phyloP scores from a whole-genome alignment of 2,113 vertebrate genomes.

The Rhinolophus sinicus region DNA sequence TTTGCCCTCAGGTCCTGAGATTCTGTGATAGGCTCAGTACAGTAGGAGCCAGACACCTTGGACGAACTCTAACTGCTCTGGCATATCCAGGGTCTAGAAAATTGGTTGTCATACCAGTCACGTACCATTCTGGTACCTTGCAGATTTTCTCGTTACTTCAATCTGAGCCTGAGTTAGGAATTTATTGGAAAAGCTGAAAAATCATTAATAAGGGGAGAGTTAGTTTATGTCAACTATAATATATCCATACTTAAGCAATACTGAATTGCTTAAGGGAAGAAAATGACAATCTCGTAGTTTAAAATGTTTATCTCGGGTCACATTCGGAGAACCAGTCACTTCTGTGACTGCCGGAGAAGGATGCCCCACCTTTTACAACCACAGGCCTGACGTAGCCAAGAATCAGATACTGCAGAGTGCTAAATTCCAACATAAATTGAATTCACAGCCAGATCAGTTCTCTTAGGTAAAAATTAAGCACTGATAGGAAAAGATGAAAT shows the following conservation, averaged over 20 bases:
- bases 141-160: neutral
- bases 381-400: neutral
- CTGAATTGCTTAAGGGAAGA: neutral
- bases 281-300: neutral
- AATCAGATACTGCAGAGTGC: neutral
- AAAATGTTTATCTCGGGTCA: neutral
- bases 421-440: neutral
- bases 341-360: neutral
- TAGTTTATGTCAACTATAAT: neutral
- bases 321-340: neutral
- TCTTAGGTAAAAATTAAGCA: neutral
- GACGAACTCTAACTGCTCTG: neutral
- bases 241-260: neutral
- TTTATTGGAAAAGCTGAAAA: conserved; percentile 22
- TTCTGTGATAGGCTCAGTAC: neutral
- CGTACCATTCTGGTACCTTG: neutral
- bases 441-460: neutral
- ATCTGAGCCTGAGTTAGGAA: neutral
- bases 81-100: neutral
- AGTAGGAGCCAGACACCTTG: neutral
- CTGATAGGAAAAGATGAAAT: neutral
- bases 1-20: neutral
- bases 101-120: neutral
- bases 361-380: neutral
- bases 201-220: neutral